Base-by-base conservation (phyloP, 2,888 invertebrate species). In the Chelonus formosanus region DNA sequence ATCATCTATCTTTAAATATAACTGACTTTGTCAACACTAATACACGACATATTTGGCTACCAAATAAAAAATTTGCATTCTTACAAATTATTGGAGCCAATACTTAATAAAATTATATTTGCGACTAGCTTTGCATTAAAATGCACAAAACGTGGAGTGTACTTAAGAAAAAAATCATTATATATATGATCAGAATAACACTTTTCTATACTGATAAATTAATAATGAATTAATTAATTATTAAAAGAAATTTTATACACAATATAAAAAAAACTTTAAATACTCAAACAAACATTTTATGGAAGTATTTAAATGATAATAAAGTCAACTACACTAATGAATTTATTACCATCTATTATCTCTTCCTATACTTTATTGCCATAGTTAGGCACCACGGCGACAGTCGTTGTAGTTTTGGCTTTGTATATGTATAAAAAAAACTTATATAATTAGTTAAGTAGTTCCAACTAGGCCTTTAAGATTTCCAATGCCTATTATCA, bases 31-130 rank as follows among this genome's bases (percentile, higher is more conserved):
- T 56, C 44, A 47, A 50, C 44, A 60, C 10, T 8, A 55, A 56
- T 44, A 52, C 45, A 45, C 63, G 58, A 43, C 65, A 50, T 60
- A 45, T 63, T 64, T 66, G 70, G 76, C 75, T 72, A 70, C 76
- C 71, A 72, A 73, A 75, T 67, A 36, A 52, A 61, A 58, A 53
- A 74, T 78, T 79, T 79, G 79, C 78, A 77, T 76, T 70, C 67
- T 76, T 80, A 80, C 74, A 80, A 81, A 80, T 45, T 70, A 77
- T 76, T 73, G 71, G 75, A 79, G 77, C 74, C 70, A 67, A 20
- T 20, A 20, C 20, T 20, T 20, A 20, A 20, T 20, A 20, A 20
- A 20, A 20, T 20, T 20, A 20, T 55, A 62, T 45, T 67, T 54
- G 8, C 52, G 65, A 65, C 65, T 65, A 65, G 65, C 54, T 68